Evolutionary conservation across 64 coral and sea anemone genomes (phyloP), one percentile per base, ranked within the genome.

Genomic region (Stylophora pistillata): DNA sequence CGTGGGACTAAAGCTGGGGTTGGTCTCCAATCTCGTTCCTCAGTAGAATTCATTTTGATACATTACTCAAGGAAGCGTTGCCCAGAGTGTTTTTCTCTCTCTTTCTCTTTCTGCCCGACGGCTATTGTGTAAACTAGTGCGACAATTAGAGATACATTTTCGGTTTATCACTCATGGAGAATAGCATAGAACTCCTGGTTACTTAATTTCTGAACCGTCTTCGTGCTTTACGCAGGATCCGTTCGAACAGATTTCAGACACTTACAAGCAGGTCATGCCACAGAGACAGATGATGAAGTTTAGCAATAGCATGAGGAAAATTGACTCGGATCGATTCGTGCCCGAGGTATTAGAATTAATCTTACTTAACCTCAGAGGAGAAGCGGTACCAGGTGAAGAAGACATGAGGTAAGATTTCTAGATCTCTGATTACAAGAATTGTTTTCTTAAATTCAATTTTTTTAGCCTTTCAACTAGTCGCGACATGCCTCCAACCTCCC

Each of bases 271-370:
- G 1, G 66, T 74, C 14, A 81, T 90, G 16, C 13, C 78, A 23
- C 14, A 14, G 11, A 27, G 3, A 25, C 27, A 61, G 20, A 56
- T 90, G 77, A 20, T 83, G 28, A 56, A 65, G 33, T 81, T 90
- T 10, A 90, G 58, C 72, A 74, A 83, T 53, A 5, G 2, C 9
- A 79, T 90, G 64, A 55, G 52, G 70, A 72, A 32, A 2, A 63
- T 83, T 74, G 77, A 90, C 47, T 90, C 71, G 29, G 80, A 79
- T 75, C 30, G 56, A 20, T 82, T 90, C 37, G 78, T 70, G 23
- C 23, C 15, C 37, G 88, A 90, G 33, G 77, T 90, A 10, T 68
- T 90, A 15, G 88, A 90, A n/a, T 57, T 90, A 10, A 90, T 90
- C 53, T 58, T 47, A 56, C 78, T 90, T 9, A 82, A 79, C 27